phyloP scores from a whole-genome alignment of 1,140 invertebrate genomes.

The Calosoma granatense region DNA sequence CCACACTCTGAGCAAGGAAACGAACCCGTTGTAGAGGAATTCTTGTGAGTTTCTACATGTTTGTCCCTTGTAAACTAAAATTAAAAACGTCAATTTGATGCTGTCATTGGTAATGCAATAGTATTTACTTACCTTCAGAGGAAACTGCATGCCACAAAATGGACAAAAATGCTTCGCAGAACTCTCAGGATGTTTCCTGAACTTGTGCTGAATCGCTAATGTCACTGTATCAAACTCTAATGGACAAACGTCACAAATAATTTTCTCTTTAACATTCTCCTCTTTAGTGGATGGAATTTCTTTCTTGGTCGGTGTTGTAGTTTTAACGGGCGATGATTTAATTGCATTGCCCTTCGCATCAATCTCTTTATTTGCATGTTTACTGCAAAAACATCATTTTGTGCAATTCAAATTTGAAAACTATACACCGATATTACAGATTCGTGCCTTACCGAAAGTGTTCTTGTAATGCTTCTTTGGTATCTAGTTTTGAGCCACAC shows the following conservation, averaged over 20 bases:
- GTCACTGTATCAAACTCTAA: constrained; percentile 49
- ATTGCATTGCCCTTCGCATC: background rate
- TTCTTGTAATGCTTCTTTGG: constrained; percentile 39
- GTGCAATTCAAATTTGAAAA: too few relatives aligned
- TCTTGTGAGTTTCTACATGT: constrained; percentile 41
- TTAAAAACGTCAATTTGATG: constrained; percentile 15
- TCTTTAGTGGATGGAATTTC: too few relatives aligned
- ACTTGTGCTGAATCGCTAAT: constrained; percentile 55
- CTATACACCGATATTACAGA: background rate
- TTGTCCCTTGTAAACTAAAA: constrained; percentile 48
- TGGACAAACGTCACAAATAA: constrained; percentile 48
- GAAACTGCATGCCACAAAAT: constrained; percentile 58
- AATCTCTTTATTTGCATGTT: constrained; percentile 44
- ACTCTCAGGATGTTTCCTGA: constrained; percentile 51
- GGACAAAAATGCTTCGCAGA: constrained; percentile 52
- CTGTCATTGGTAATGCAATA: background rate
- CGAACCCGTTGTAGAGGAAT: constrained; percentile 28
- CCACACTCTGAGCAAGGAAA: constrained; percentile 49
- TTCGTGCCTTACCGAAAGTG: constrained; percentile 38
- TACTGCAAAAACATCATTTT: constrained; percentile 32
- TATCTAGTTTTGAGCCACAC: constrained; percentile 36
- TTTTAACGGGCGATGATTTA: background rate
- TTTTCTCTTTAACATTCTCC: constrained; percentile 28
- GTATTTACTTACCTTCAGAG: constrained; percentile 43
- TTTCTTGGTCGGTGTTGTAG: background rate